Evolutionary conservation across 2,113 vertebrate species (phyloP).

Genomic region (Trichomycterus rosablanca): DNA sequence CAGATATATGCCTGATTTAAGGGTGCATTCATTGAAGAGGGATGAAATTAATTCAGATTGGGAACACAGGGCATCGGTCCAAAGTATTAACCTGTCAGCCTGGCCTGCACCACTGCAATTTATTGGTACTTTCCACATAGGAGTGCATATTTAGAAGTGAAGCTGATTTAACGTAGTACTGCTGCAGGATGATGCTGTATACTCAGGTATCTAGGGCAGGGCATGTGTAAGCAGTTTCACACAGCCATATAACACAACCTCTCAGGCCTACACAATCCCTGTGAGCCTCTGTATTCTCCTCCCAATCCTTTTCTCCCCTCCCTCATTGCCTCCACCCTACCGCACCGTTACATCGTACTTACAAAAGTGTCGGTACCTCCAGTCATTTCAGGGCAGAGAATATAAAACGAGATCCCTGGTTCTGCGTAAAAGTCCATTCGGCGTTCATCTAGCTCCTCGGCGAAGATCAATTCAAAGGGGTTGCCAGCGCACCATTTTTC

Average conservation of each 20-base stretch:
- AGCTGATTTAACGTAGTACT: too few species aligned
- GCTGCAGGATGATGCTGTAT: too few species aligned
- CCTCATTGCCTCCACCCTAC: neutral
- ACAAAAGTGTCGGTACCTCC: constrained; percentile 91
- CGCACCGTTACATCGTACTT: constrained; percentile 61
- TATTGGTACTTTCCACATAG: too few species aligned
- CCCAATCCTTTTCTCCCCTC: neutral
- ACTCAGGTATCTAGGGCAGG: too few species aligned
- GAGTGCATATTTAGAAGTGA: too few species aligned
- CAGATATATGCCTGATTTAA: too few species aligned
- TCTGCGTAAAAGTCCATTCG: constrained; percentile 97
- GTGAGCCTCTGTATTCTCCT: neutral
- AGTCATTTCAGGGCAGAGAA: constrained; percentile 81
- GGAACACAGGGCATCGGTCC: too few species aligned
- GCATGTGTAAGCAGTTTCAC: neutral
- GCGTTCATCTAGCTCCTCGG: constrained; percentile 87
- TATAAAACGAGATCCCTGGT: constrained; percentile 93
- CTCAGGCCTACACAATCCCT: neutral
- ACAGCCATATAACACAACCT: neutral
- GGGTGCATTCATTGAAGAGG: too few species aligned
- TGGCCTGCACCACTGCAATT: too few species aligned
- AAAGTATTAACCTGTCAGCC: too few species aligned
- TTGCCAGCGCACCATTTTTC: constrained; percentile 93
- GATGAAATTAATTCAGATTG: too few species aligned
- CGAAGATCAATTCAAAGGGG: constrained; percentile 93